A percentile compares a stretch with the other conserved stretches of the same genome.
phyloP scores from a whole-genome alignment of 2,888 invertebrate species.

The Dicranocentrus wangi region DNA sequence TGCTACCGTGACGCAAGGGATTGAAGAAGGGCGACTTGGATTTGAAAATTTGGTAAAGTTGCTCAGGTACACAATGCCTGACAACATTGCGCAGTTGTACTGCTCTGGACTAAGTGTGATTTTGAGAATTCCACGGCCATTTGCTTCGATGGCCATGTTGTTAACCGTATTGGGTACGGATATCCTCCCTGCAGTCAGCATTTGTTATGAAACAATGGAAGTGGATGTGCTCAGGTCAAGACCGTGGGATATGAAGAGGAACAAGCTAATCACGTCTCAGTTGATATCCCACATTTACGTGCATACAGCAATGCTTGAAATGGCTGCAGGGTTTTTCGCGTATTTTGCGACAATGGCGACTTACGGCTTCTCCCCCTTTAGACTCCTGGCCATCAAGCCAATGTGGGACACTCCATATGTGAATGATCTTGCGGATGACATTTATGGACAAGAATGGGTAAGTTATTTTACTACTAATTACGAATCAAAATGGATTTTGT shows the following conservation, averaged over 20 bases:
- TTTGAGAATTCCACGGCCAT: constrained; percentile 76
- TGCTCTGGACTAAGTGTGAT: constrained; percentile 77
- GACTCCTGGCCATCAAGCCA: constrained; percentile 76
- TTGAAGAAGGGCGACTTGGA: constrained; percentile 77
- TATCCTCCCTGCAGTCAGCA: constrained; percentile 72
- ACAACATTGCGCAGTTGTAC: constrained; percentile 77
- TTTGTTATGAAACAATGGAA: constrained; percentile 67
- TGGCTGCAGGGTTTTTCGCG: constrained; percentile 77
- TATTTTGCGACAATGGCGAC: constrained; percentile 78
- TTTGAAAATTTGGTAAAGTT: constrained; percentile 77
- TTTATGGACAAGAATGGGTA: constrained; percentile 75
- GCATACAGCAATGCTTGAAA: constrained; percentile 75
- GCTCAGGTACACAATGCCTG: constrained; percentile 77
- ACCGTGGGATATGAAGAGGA: constrained; percentile 45
- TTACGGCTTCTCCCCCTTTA: constrained; percentile 77
- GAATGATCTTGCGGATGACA: constrained; percentile 76
- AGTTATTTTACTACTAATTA: neutral
- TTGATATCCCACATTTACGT: constrained; percentile 64
- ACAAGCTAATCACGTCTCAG: constrained; percentile 38
- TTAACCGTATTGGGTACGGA: constrained; percentile 78
- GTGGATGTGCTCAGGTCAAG: constrained; percentile 60
- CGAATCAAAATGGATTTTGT: neutral
- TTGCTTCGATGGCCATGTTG: constrained; percentile 77
- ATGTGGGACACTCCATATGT: constrained; percentile 77
- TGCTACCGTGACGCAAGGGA: constrained; percentile 77